Base-by-base conservation (phyloP, 2,888 invertebrate genomes). In the Prostheceraeus crozeri region DNA sequence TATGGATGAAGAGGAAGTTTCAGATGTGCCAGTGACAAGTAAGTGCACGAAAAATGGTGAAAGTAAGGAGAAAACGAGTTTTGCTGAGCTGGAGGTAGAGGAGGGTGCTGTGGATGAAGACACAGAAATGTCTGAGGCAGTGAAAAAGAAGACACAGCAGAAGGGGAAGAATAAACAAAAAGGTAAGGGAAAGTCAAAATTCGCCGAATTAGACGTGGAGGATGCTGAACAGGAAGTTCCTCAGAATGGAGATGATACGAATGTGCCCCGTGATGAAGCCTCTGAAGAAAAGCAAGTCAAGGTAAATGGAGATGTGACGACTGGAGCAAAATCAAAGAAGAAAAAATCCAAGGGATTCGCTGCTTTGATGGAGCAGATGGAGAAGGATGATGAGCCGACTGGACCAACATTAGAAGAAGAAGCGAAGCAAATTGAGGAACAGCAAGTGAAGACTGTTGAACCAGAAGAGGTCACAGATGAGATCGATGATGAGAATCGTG, bases 251-350 rank as follows among this genome's bases (percentile, higher is more conserved):
- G n/a, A n/a, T n/a, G n/a, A n/a, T n/a, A n/a, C 27, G 27, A 35
- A 14, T n/a, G 48, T 25, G 16, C 25, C 16, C 14, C 21, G 16
- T 21, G 33, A 33, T 11, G 21, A 54, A 35, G 33, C 16, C 16
- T 14, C 40, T 23, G 46, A 52, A 19, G 51, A 16, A 54, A 52
- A 14, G 19, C 21, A 21, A 48, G 27, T 27, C 25, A 14, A 45
- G 25, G 19, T 6, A 19, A 16, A 53, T 16, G 21, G 35, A 31
- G 19, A 48, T 21, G 48, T 16, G 19, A 4, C 14, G 48, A 14
- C 4, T 54, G 53, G 40, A 62, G 28, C 59, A 57, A 30, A 63
- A 65, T n/a, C 63, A 62, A 3, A 59, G 60, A 59, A 35, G 45
- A 11, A 57, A 59, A 19, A 56, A 52, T 1, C 28, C 21, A n/a